Percentiles rank a stretch among this genome's conserved stretches.
Conservation (phyloP, 2,797 vertebrate genomes). For the Enteromius mattozi region DNA sequence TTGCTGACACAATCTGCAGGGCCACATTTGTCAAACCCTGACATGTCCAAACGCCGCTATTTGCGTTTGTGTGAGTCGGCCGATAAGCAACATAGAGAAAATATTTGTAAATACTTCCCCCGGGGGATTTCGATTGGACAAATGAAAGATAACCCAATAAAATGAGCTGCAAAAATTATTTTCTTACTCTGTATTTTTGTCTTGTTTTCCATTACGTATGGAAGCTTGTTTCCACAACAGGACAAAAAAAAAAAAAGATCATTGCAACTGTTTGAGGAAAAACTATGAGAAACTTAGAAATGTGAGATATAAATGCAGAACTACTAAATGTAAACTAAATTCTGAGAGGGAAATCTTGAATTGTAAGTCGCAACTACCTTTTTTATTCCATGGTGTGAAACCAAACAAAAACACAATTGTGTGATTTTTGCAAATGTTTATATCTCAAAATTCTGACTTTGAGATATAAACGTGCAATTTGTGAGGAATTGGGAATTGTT, state of each 20-base stretch:
- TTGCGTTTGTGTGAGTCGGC: slow-evolving; percentile 33
- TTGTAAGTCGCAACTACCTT: not conserved
- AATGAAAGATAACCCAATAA: slow-evolving; percentile 34
- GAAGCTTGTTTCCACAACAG: not conserved
- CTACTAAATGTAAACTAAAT: not conserved
- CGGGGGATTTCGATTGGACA: slow-evolving; percentile 14
- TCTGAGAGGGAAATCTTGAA: not conserved
- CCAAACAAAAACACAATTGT: not conserved
- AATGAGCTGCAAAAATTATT: slow-evolving; percentile 1
- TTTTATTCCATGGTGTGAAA: not conserved
- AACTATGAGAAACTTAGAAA: not conserved
- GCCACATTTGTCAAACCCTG: slow-evolving; percentile 50
- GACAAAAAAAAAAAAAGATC: not conserved
- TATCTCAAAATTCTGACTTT: too few relatives aligned
- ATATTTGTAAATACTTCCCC: slow-evolving; percentile 56
- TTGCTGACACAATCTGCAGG: slow-evolving; percentile 37
- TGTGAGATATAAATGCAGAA: not conserved
- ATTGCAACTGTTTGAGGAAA: not conserved
- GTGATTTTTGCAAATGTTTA: not conserved
- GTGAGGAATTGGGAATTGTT: not conserved
- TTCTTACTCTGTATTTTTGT: not conserved
- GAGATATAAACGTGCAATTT: not conserved
- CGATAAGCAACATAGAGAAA: slow-evolving; percentile 53
- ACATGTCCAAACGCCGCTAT: slow-evolving; percentile 46
- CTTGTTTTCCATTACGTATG: not conserved